Evolutionary conservation across 1,140 invertebrate genomes (phyloP), one percentile per base, ranked within the genome.

Genomic region (Drosophila lini): DNA sequence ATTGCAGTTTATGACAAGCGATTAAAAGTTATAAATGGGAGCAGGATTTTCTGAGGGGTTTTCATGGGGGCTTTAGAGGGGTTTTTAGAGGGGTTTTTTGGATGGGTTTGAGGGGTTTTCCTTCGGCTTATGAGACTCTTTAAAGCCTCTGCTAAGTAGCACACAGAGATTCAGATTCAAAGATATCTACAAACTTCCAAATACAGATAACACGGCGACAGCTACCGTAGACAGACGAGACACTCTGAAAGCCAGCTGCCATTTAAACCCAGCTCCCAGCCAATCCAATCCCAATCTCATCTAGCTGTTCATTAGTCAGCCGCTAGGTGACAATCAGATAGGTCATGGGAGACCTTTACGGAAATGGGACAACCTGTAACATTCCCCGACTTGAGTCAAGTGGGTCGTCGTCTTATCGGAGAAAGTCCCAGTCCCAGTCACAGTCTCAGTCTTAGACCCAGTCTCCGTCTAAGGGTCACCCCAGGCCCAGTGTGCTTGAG

Each of bases 1-100:
- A 86, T 86, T 88, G 83, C 83, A 86, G 77, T 88, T 88, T 86
- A 86, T 86, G 83, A 86, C 83, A 86, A 83, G 71, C 83, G 83
- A 86, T 86, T 86, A 86, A 86, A 88, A 64, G 71, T 82, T 53
- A 83, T 58, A 77, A 83, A 69, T 45, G 70, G 71, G 41, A 19
- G 32, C 34, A 15, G 15, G 1, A n/a, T 15, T 7, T 57, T 38
- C 5, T 0, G 28, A 15, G 50, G 25, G 44, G 3, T 34, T 50
- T 19, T 15, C 2, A n/a, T 19, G 25, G 31, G 36, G 40, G 13
- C 2, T 41, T 28, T 22, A 0, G 13, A 22, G 25, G 31, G 36
- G 16, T 9, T 47, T 62, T 31, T 10, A 1, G 13, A n/a, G 44
- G 32, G 38, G 16, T 28, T 28, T 25, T 5, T 28, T 28, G 5